Conservation (phyloP, 1,140 invertebrate genomes). For the Helicoverpa zea region DNA sequence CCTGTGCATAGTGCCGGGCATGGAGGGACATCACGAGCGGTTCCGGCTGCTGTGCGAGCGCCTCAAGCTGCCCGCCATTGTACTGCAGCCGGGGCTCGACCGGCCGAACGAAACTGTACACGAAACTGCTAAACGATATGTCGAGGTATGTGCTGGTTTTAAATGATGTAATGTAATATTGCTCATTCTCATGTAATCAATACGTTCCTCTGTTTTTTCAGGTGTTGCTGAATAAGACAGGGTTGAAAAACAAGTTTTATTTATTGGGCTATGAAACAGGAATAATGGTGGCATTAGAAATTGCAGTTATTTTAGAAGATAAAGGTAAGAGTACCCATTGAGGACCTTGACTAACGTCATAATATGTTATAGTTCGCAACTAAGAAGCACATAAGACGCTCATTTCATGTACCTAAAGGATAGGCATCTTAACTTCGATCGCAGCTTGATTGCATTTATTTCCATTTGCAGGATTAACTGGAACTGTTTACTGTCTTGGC, state of each 20-base stretch:
- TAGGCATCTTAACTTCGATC: too few species aligned
- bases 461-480: slow-evolving; percentile 62
- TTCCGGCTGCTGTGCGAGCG: slow-evolving; percentile 65
- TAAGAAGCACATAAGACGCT: too few species aligned
- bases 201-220: slow-evolving; percentile 38
- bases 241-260: slow-evolving; percentile 64
- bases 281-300: slow-evolving; percentile 70
- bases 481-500: slow-evolving; percentile 72
- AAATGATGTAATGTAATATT: neutral
- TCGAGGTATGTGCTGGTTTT: slow-evolving; percentile 47
- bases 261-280: slow-evolving; percentile 73
- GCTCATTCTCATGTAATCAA: neutral
- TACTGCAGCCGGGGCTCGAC: slow-evolving; percentile 65
- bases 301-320: slow-evolving; percentile 71
- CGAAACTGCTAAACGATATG: slow-evolving; percentile 51
- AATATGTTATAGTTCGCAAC: too few species aligned
- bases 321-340: slow-evolving; percentile 58
- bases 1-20: slow-evolving; percentile 57
- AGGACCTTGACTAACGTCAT: too few species aligned
- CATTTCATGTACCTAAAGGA: too few species aligned
- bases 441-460: neutral
- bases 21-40: slow-evolving; percentile 46
- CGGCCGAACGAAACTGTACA: slow-evolving; percentile 28
- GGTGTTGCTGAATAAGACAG: slow-evolving; percentile 62
- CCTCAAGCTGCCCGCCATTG: slow-evolving; percentile 65